A percentile compares a stretch with the other conserved stretches of the same genome.
These are phyloP conservation scores for Drosophila chauvacae DNA, from an alignment of 1,140 invertebrate genomes.

Conservation along the genomic window DNA sequence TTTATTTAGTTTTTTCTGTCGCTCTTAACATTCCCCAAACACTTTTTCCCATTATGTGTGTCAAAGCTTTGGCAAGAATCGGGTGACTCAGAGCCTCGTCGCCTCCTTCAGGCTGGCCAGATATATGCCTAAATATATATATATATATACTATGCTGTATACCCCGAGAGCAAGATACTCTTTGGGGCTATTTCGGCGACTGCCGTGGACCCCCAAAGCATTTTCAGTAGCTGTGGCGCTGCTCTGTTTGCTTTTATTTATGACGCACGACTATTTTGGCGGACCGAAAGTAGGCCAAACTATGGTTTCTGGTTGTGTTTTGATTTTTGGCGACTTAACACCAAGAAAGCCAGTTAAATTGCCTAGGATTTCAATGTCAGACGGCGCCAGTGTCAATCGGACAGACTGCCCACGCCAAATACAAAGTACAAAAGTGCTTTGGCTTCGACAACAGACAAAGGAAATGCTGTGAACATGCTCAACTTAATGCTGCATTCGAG, in stretches of 20 bases:
- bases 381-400: slow-evolving; percentile 49
- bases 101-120: slow-evolving; percentile 35
- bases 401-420: slow-evolving; percentile 36
- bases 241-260: slow-evolving; percentile 36
- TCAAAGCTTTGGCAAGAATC: slow-evolving; percentile 47
- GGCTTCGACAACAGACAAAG: slow-evolving; percentile 28
- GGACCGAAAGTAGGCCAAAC: slow-evolving; percentile 67
- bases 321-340: slow-evolving; percentile 41
- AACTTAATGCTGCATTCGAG: slow-evolving; percentile 45
- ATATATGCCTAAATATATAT: slow-evolving; percentile 19
- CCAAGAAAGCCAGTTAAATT: slow-evolving; percentile 58
- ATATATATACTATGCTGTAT: slow-evolving; percentile 1
- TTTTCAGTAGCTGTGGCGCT: slow-evolving; percentile 33
- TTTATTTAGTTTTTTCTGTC: slow-evolving; percentile 30
- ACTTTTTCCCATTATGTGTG: slow-evolving; percentile 42
- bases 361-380: slow-evolving; percentile 68
- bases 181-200: slow-evolving; percentile 60
- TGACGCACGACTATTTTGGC: slow-evolving; percentile 53
- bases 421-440: slow-evolving; percentile 18
- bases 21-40: slow-evolving; percentile 23
- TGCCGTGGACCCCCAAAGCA: slow-evolving; percentile 41
- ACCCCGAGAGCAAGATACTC: slow-evolving; percentile 35
- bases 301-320: slow-evolving; percentile 58
- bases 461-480: slow-evolving; percentile 54
- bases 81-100: slow-evolving; percentile 45